phyloP scores from a whole-genome alignment of 2,888 invertebrate species.

The Eupithecia vulgata region DNA sequence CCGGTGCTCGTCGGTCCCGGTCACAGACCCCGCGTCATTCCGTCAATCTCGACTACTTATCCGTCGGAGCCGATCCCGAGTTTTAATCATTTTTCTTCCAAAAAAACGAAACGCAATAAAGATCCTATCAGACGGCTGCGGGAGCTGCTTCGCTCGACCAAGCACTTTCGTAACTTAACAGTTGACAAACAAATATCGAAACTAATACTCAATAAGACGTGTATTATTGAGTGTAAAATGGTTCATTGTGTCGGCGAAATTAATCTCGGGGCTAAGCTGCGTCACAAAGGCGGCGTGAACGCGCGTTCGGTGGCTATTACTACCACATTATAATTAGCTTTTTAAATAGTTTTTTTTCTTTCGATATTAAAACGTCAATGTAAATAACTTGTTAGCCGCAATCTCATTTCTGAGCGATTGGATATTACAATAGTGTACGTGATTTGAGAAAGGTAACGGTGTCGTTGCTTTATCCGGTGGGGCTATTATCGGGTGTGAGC shows the following conservation, averaged over 20 bases:
- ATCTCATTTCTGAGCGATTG: conserved; percentile 84
- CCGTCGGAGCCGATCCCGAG: conserved; percentile 77
- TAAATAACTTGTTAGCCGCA: conserved; percentile 85
- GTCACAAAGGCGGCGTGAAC: conserved; percentile 78
- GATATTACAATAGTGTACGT: conserved; percentile 85
- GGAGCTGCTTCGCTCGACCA: conserved; percentile 53
- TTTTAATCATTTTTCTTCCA: conserved; percentile 78
- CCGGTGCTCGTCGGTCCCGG: conserved; percentile 52
- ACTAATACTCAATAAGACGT: conserved; percentile 74
- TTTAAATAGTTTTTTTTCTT: conserved; percentile 81
- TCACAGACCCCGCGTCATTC: conserved; percentile 80
- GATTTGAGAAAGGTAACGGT: conserved; percentile 84
- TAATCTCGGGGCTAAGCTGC: conserved; percentile 81
- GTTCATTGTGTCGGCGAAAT: conserved; percentile 80
- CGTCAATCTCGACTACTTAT: conserved; percentile 83
- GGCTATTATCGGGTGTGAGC: conserved; percentile 63
- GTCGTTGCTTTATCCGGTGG: conserved; percentile 81
- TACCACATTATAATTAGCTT: conserved; percentile 80
- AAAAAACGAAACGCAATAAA: conserved; percentile 73
- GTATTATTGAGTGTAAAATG: conserved; percentile 77
- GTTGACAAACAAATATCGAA: conserved; percentile 79
- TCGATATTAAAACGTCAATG: conserved; percentile 84
- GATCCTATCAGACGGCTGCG: conserved; percentile 72
- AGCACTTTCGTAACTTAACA: conserved; percentile 72
- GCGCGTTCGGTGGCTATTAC: conserved; percentile 79